Evolutionary conservation across 2,113 vertebrate species (phyloP), one percentile per base, ranked within the genome.

Genomic region (Sinocyclocheilus maitianheensis): DNA sequence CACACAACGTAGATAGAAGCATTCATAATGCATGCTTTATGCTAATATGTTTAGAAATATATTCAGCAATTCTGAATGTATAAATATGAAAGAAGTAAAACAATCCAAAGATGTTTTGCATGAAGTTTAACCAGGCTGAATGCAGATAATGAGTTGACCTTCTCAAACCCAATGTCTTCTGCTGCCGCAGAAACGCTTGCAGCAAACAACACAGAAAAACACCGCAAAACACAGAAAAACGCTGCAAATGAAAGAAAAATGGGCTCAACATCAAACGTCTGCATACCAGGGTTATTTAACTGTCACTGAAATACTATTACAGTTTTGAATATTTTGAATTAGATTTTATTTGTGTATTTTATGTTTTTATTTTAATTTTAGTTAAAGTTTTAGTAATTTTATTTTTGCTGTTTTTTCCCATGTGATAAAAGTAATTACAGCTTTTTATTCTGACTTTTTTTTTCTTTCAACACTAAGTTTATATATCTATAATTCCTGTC

Each of bases 21-120:
- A 22, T n/a, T 62, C n/a, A n/a, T n/a, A 10, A 62, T 74, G 71
- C 71, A 75, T 24, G 72, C 2, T 46, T 24, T 48, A 72, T 75
- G 11, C 40, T 75, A 75, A 75, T 74, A 5, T 75, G 72, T 75
- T 75, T 24, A 48, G 22, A 72, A 18, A 74, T 48, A 48, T 75
- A 48, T 46, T 24, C 22, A 48, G 12, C 22, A 14, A 24, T 46
- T 75, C 22, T 24, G 22, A n/a, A 24, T 24, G 72, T 48, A 75
- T 48, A 24, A 75, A 75, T 48, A 24, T 75, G 24, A 75, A 75
- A 75, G 20, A 43, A 18, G 34, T 20, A 0, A 74, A 74, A 72
- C 18, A 43, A 72, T 40, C 1, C 18, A 20, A 71, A 72, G 5
- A 46, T 74, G 40, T n/a, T 71, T 71, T 34, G 30, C 26, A 37